Conservation (phyloP, 2,113 vertebrate species). For the Megaceryle maxima region DNA sequence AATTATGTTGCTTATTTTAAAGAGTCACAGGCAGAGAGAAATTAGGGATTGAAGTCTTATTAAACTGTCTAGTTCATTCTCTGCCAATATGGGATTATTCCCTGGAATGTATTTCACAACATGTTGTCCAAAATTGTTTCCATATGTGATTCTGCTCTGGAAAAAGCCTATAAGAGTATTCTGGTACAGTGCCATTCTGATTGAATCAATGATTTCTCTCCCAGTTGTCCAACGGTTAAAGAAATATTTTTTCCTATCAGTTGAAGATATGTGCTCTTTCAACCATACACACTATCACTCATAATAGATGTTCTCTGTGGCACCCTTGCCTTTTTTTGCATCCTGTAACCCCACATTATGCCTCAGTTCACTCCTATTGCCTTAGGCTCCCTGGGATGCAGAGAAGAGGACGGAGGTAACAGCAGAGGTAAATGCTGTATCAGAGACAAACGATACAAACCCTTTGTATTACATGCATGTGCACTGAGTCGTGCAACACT, state of each 20-base stretch:
- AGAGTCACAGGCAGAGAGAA: background rate
- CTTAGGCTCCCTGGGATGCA: background rate
- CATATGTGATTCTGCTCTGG: background rate
- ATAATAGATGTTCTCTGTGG: background rate
- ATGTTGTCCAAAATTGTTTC: constrained; percentile 1
- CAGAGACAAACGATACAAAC: background rate
- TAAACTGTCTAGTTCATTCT: constrained; percentile 18
- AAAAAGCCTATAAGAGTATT: background rate
- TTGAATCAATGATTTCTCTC: background rate
- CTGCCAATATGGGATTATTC: constrained; percentile 5
- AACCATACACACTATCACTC: background rate
- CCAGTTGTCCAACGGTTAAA: background rate
- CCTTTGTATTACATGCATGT: background rate
- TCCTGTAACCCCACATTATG: background rate
- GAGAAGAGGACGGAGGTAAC: background rate
- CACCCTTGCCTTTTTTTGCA: background rate
- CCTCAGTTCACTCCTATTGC: background rate
- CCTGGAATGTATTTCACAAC: constrained; percentile 15
- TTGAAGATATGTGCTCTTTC: background rate
- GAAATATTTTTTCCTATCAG: background rate
- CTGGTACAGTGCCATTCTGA: background rate
- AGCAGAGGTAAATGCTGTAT: background rate
- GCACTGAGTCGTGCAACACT: background rate
- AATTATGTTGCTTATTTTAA: background rate
- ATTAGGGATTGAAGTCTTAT: constrained; percentile 17